Percentiles rank a stretch among this genome's conserved stretches.
Conservation (phyloP, 2,888 invertebrate species). For the Eurois occulta region DNA sequence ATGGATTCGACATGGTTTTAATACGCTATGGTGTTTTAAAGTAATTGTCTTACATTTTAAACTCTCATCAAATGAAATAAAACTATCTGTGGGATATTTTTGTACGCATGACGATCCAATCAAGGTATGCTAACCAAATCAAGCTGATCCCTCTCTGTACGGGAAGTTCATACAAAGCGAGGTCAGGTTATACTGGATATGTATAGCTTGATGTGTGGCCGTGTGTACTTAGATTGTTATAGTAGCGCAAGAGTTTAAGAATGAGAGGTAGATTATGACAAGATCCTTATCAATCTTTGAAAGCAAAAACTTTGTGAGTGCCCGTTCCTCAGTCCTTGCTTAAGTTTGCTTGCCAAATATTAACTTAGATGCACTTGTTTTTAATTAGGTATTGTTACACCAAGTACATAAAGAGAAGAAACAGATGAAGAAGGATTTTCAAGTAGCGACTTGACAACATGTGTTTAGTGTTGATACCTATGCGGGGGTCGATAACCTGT, state of each 20-base stretch:
- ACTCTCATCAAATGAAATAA: background rate
- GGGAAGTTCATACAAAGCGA: no score
- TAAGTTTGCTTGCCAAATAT: background rate
- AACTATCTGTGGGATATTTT: background rate
- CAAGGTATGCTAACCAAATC: no score
- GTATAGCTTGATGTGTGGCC: no score
- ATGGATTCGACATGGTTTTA: conserved; percentile 25
- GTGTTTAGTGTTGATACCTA: no score
- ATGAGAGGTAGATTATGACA: background rate
- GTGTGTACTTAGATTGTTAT: background rate
- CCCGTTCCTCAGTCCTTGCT: background rate
- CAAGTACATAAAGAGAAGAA: background rate
- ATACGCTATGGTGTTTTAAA: conserved; percentile 16
- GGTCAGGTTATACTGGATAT: no score
- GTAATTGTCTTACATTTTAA: conserved; percentile 5
- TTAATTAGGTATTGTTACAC: background rate
- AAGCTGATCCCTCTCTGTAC: no score
- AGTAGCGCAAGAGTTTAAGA: background rate
- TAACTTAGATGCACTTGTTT: background rate
- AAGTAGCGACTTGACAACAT: no score
- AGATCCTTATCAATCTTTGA: background rate
- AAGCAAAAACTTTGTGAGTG: background rate
- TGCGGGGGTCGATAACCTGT: no score
- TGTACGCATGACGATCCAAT: background rate
- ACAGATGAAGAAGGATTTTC: no score